Evolutionary conservation across 92 coral and sea anemone species (phyloP), one percentile per base, ranked within the genome.

Genomic region (Desmophyllum pertusum): DNA sequence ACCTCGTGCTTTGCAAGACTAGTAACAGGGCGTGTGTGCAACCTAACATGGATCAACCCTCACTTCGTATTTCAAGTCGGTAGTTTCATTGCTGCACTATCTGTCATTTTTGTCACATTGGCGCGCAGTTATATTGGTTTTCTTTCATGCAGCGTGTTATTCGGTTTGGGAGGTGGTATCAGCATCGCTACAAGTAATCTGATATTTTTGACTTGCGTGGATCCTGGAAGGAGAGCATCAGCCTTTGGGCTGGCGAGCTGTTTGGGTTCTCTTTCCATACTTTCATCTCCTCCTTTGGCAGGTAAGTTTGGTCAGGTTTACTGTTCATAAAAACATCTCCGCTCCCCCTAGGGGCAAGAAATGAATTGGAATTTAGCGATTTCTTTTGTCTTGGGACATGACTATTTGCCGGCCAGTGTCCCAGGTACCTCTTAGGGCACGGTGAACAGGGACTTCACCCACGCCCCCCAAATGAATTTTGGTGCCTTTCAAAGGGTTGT

Each of bases 191-290:
- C 81, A 62, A 43, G 27, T 37, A 73, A 50, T 30, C 57, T 89
- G n/a, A 72, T 84, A 51, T 75, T 84, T 46, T 42, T 89, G 30
- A 89, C 85, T 30, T 78, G 81, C 39, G 80, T 81, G 51, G 92
- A 89, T 35, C 11, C 57, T 10, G 52, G 31, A 29, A 89, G 57
- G 50, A 85, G 84, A 39, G 80, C 92, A 27, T 69, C 78, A 25
- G 92, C 88, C 5, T 89, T 80, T 85, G 88, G 85, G 5, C 27
- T 79, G 63, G 89, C 78, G 9, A 76, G 79, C 52, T 70, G 51
- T 70, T 51, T 81, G 53, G n/a, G 38, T 10, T 70, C 85, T 17
- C 37, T 81, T 9, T 15, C 85, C 29, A 2, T 33, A 23, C 36
- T 81, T 25, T 23, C 69, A 7, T 39, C 69, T 53, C 78, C 85